Conservation (phyloP, 2,113 vertebrate species). For the Candoia aspera region DNA sequence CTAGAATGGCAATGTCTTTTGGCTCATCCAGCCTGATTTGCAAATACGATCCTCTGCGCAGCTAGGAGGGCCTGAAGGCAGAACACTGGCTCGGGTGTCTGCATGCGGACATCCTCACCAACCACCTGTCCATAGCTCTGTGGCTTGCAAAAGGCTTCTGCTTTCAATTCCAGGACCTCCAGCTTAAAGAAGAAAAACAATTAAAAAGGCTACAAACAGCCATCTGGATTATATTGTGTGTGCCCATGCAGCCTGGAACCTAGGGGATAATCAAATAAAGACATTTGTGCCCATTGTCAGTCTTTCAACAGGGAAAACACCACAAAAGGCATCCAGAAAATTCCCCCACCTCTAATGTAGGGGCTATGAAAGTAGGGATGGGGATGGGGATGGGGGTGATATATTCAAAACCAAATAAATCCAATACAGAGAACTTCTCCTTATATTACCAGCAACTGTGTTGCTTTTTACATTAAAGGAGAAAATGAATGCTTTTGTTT, state of each 20-base stretch:
- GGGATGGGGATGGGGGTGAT: neutral
- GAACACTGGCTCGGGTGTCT: neutral
- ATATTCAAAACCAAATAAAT: neutral
- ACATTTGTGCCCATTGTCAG: neutral
- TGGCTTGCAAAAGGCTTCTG: neutral
- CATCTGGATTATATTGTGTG: neutral
- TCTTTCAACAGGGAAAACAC: neutral
- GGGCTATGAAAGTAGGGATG: neutral
- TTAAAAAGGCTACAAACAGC: neutral
- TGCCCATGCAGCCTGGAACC: neutral
- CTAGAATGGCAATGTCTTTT: neutral
- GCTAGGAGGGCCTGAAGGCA: neutral
- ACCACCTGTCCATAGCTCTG: neutral
- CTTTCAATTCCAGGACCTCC: neutral
- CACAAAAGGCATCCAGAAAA: neutral
- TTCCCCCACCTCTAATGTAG: neutral
- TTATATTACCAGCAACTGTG: neutral
- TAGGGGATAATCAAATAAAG: neutral
- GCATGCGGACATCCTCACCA: neutral
- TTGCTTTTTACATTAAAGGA: neutral
- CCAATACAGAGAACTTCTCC: neutral
- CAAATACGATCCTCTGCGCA: neutral
- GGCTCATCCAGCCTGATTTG: neutral
- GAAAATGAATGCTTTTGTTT: too few relatives aligned
- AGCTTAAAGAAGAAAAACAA: neutral